Percentiles rank a stretch among this genome's conserved stretches.
Evolutionary conservation across 2,888 invertebrate species (phyloP).

Genomic region (Drosophila testacea): DNA sequence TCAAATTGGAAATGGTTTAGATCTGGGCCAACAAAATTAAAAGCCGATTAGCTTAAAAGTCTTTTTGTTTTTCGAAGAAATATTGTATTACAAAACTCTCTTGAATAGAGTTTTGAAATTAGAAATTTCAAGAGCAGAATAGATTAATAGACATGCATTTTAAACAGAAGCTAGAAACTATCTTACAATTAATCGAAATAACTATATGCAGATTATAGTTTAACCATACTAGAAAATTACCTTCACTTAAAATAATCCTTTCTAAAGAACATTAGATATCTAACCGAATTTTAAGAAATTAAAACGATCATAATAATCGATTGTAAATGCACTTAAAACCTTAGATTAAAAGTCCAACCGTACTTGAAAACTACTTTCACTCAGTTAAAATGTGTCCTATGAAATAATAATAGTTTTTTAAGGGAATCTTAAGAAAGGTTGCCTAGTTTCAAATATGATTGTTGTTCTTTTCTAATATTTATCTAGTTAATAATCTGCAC

Average conservation of each 20-base stretch:
- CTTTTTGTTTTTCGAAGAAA: slow-evolving; percentile 4
- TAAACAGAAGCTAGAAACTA: not conserved
- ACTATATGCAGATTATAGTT: no score
- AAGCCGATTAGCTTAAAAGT: slow-evolving; percentile 44
- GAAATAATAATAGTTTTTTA: not conserved
- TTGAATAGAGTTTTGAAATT: not conserved
- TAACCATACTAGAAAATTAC: not conserved
- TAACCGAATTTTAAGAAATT: no score
- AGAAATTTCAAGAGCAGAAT: not conserved
- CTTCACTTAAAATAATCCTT: not conserved
- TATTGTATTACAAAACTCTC: not conserved
- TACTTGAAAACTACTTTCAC: not conserved
- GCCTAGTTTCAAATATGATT: not conserved
- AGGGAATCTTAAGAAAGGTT: not conserved
- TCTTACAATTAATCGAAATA: no score
- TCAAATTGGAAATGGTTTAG: slow-evolving; percentile 48
- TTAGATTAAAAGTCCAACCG: not conserved
- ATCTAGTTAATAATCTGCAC: slow-evolving; percentile 10
- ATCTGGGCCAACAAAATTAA: slow-evolving; percentile 51
- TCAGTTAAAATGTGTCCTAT: not conserved
- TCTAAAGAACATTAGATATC: no score
- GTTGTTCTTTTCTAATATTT: not conserved
- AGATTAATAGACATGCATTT: not conserved
- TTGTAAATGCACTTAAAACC: not conserved
- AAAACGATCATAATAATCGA: not conserved